Conservation (phyloP, 2,797 vertebrate genomes). For the Synanceia verrucosa region DNA sequence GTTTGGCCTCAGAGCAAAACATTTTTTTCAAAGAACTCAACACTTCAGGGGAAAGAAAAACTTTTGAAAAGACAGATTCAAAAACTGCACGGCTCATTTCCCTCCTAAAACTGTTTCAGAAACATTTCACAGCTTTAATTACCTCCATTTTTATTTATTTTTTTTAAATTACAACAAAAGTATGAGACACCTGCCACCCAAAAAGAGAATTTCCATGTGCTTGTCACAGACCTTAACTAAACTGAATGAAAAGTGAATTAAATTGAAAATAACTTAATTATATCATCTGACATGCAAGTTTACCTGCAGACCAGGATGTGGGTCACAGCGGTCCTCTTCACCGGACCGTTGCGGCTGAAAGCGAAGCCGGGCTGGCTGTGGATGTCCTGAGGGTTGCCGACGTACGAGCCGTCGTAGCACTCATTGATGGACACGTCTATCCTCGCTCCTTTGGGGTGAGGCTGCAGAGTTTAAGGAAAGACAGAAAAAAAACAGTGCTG, state of each 20-base stretch:
- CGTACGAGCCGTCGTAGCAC: constrained; percentile 98
- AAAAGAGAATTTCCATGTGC: too few species aligned
- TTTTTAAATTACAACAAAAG: neutral
- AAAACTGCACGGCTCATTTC: too few species aligned
- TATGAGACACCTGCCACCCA: neutral
- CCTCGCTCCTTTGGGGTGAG: constrained; percentile 98
- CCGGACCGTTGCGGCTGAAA: constrained; percentile 97
- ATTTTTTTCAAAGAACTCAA: too few species aligned
- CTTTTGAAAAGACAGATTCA: too few species aligned
- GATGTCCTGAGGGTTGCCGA: constrained; percentile 99
- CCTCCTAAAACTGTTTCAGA: too few species aligned
- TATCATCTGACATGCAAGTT: neutral
- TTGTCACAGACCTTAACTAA: too few species aligned
- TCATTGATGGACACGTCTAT: constrained; percentile 99
- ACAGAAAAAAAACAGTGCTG: neutral
- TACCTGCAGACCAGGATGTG: constrained; percentile 98
- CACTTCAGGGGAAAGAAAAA: too few species aligned
- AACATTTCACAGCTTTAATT: neutral
- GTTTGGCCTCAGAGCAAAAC: too few species aligned
- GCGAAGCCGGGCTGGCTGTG: constrained; percentile 98
- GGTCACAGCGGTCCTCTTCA: constrained; percentile 97
- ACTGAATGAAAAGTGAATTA: neutral
- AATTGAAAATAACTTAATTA: neutral
- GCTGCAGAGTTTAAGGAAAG: constrained; percentile 76
- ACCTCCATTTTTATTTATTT: neutral